Conservation (phyloP, 2,113 vertebrate species). For the crab-eating macaque (Macaca fascicularis) region DNA sequence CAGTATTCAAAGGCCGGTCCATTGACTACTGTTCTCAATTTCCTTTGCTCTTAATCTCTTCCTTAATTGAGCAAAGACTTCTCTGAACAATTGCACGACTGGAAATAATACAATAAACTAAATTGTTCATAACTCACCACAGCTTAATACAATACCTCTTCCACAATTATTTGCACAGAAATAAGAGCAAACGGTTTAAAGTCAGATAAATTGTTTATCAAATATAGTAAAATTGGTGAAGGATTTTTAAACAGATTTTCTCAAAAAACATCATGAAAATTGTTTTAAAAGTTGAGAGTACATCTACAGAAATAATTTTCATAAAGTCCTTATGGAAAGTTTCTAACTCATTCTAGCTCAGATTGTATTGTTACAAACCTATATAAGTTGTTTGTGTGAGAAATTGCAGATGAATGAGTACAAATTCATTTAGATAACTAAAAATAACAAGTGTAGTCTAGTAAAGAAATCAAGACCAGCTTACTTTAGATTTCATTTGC, state of each 20-base stretch:
- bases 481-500: neutral
- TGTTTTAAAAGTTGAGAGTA: neutral
- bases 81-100: neutral
- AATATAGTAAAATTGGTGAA: neutral
- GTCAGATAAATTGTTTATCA: neutral
- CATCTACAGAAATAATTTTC: neutral
- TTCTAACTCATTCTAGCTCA: neutral
- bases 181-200: neutral
- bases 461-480: constrained; percentile 5
- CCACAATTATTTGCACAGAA: neutral
- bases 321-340: neutral
- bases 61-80: neutral
- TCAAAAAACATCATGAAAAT: neutral
- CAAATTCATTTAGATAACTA: neutral
- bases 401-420: neutral
- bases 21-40: neutral
- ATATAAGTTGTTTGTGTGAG: neutral
- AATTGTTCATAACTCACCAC: neutral
- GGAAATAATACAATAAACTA: constrained; percentile 26
- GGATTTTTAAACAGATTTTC: neutral
- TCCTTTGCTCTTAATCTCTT: neutral
- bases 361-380: neutral
- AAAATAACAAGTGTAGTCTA: neutral
- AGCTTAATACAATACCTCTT: neutral
- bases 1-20: neutral